Percentiles rank a stretch among this genome's conserved stretches.
phyloP scores from a whole-genome alignment of 2,888 invertebrate species.

The Iselma pallidipennis region DNA sequence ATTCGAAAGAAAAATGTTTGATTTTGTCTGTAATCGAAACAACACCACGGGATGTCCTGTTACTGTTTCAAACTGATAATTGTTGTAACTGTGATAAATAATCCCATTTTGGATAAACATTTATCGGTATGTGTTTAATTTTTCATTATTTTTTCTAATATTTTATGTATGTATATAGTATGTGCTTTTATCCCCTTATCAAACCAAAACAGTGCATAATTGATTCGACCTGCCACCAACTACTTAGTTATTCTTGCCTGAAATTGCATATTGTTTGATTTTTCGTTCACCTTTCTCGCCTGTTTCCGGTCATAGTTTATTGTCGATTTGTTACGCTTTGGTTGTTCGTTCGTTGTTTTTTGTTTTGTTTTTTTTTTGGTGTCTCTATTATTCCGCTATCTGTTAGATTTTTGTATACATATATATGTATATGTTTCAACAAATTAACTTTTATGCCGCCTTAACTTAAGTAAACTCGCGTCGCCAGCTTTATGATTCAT shows the following conservation, averaged over 20 bases:
- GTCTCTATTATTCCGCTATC: too few relatives aligned
- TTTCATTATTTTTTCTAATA: not conserved
- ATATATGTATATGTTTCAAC: too few relatives aligned
- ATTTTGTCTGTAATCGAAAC: constrained; percentile 3
- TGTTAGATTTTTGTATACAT: too few relatives aligned
- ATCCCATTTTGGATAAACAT: constrained; percentile 13
- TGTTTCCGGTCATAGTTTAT: constrained; percentile 37
- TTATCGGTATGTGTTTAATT: constrained; percentile 21
- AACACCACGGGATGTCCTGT: constrained; percentile 43
- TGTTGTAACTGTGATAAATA: constrained; percentile 18
- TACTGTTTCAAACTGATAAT: constrained; percentile 37
- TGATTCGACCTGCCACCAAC: constrained; percentile 24
- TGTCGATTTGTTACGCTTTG: constrained; percentile 39
- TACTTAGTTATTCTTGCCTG: constrained; percentile 40
- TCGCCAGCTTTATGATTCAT: constrained; percentile 24
- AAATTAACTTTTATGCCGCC: not conserved
- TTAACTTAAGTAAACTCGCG: constrained; percentile 6
- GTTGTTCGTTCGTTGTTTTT: constrained; percentile 7
- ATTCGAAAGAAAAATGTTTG: not conserved
- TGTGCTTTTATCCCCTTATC: too few relatives aligned
- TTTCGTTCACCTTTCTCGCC: constrained; percentile 20
- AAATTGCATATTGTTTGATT: constrained; percentile 44
- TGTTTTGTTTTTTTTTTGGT: constrained; percentile 7
- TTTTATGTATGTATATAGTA: too few relatives aligned
- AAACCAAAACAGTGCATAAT: constrained; percentile 8